Base-by-base conservation (phyloP, 30 jellyfish, hydroid and myxozoan species). In the Calvadosia cruxmelitensis region DNA sequence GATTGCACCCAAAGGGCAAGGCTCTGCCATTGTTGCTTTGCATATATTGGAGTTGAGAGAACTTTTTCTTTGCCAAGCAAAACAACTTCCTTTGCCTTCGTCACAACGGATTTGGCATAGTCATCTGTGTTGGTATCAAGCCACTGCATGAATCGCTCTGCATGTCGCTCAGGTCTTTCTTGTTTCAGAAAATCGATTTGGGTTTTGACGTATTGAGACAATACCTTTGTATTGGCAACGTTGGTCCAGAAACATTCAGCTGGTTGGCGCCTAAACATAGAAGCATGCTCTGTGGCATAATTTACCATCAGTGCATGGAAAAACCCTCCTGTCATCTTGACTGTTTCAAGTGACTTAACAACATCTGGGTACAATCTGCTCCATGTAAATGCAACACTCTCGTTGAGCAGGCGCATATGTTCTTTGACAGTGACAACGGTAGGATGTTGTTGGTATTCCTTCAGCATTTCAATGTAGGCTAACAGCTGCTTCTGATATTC, bases 191-290 rank as follows among this genome's bases (percentile, higher is more conserved):
- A 28, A 25, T 31, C 61, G n/a, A 28, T 28, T 75, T 75, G 82
- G 29, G 20, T 49, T 16, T 75, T 65, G 27, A 53, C 20, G 49
- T 61, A 73, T 28, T 34, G 34, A 24, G 5, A 64, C 52, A 66
- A 30, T 63, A 23, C 10, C 50, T 67, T 64, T 16, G 65, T 50
- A 31, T 48, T 33, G 3, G 27, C 66, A 2, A 80, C 78, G 5
- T 67, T 30, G 27, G n/a, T 64, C 99, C 99, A 91, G 87, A 91
- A 91, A 31, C 88, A 63, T 50, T 80, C 92, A 32, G 76, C 99
- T 16, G 99, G 99, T 51, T 91, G 52, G 49, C 62, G 73, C 49
- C 84, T 65, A 79, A 82, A 91, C 50, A 25, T 33, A 1, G 65
- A 64, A 26, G 63, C 64, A 27, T 74, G 48, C 27, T 33, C 67